Conservation (phyloP, 2,113 vertebrate species). For the Panurus biarmicus region DNA sequence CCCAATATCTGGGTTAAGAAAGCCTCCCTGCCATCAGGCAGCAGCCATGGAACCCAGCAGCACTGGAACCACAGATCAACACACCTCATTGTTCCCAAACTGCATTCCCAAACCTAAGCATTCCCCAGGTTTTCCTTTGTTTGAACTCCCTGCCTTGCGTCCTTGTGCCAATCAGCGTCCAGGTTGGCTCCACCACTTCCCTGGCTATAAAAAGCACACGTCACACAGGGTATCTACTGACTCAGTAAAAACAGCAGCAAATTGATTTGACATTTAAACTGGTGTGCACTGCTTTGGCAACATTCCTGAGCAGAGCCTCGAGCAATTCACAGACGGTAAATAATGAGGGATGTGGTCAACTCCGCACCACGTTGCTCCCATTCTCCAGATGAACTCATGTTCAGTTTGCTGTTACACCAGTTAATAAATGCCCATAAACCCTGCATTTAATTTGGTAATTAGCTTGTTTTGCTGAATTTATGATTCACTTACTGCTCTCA, state of each 20-base stretch:
- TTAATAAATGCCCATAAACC: neutral
- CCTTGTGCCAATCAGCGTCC: fast-evolving
- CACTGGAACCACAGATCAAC: neutral
- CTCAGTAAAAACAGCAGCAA: neutral
- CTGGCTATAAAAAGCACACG: neutral
- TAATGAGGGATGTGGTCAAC: neutral
- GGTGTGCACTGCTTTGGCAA: neutral
- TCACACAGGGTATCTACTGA: neutral
- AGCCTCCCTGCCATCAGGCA: neutral
- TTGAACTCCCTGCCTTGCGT: fast-evolving
- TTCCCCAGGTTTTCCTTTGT: neutral
- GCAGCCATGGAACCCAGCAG: neutral
- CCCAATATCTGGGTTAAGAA: neutral
- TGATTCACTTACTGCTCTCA: neutral
- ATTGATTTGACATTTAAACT: constrained; percentile 17
- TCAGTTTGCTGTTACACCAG: neutral
- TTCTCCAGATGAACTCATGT: neutral
- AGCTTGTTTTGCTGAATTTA: neutral
- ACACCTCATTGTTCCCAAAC: neutral
- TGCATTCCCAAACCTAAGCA: neutral
- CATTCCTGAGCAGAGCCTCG: neutral
- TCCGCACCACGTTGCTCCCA: fast-evolving
- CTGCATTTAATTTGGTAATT: neutral
- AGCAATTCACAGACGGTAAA: neutral
- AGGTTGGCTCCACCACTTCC: neutral